phyloP scores from a whole-genome alignment of 37 sponge, comb jelly and placozoan genomes.

The Petrosia ficiformis region DNA sequence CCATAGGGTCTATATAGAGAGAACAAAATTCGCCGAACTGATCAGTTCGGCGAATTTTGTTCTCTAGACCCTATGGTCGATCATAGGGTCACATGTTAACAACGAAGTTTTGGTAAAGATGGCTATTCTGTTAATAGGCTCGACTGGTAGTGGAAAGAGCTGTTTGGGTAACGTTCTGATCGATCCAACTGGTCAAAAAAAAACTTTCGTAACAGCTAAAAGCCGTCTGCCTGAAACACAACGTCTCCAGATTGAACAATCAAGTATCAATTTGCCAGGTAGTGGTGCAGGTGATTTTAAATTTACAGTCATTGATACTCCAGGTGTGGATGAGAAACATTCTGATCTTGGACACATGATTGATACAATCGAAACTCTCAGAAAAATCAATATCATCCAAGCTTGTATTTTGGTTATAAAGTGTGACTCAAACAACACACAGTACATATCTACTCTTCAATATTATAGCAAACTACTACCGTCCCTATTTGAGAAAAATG shows the following conservation, averaged over 20 bases:
- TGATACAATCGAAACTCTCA: constrained; percentile 10
- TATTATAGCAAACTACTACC: constrained; percentile 19
- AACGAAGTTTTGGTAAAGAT: no score
- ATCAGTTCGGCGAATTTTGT: no score
- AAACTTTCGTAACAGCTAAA: constrained; percentile 26
- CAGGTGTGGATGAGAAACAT: constrained; percentile 27
- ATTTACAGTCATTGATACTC: constrained; percentile 38
- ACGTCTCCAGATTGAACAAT: background rate
- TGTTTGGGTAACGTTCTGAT: constrained; percentile 37
- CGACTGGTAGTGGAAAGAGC: constrained; percentile 53
- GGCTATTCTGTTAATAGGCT: constrained; percentile 38
- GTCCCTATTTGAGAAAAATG: constrained; percentile 10
- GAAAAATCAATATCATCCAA: background rate
- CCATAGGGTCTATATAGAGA: no score
- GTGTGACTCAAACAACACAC: background rate
- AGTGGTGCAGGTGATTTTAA: background rate
- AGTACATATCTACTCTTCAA: background rate
- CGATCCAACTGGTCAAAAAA: constrained; percentile 17
- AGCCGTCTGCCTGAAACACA: constrained; percentile 36
- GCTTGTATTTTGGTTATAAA: constrained; percentile 2
- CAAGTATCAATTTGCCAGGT: background rate
- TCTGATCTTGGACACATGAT: constrained; percentile 38
- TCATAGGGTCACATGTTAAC: no score
- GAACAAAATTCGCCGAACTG: no score
- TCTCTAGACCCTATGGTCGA: no score